These are phyloP conservation scores for Lacanobia oleracea DNA, from an alignment of 2,888 invertebrate species.

Conservation along the genomic window DNA sequence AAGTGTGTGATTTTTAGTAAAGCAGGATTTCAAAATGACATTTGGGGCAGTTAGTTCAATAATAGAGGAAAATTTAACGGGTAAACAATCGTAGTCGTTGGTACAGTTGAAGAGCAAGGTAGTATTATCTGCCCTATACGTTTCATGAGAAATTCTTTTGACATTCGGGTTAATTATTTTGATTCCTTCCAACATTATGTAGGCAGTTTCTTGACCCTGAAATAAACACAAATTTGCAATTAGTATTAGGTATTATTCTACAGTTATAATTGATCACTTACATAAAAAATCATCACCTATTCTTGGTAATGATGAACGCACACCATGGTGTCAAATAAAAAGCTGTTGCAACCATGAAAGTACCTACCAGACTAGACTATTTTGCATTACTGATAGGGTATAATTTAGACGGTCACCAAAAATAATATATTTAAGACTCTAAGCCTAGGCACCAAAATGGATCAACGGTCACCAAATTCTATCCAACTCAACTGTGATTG, in stretches of 20 bases:
- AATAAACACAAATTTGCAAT: slow-evolving; percentile 59
- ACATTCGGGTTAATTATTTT: slow-evolving; percentile 59
- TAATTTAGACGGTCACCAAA: too few species aligned
- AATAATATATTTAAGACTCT: too few species aligned
- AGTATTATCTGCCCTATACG: slow-evolving; percentile 79
- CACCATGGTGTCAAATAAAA: background rate
- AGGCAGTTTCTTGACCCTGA: slow-evolving; percentile 76
- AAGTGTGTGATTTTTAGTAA: slow-evolving; percentile 61
- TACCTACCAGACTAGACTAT: too few species aligned
- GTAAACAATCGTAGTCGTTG: slow-evolving; percentile 68
- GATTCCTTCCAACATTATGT: slow-evolving; percentile 67
- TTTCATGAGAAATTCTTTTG: slow-evolving; percentile 76
- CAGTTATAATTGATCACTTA: background rate
- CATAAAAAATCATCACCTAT: background rate
- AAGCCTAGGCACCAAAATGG: too few species aligned
- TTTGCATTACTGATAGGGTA: too few species aligned
- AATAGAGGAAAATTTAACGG: slow-evolving; percentile 73
- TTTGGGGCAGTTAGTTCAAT: slow-evolving; percentile 74
- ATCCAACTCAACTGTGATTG: too few species aligned
- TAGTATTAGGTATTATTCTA: background rate
- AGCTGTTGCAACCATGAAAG: too few species aligned
- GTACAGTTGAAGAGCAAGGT: slow-evolving; percentile 78
- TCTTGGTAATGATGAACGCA: background rate
- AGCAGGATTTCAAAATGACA: slow-evolving; percentile 76
- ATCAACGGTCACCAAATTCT: too few species aligned